Conservation (phyloP, 2,888 invertebrate genomes). For the Dryobota labecula region DNA sequence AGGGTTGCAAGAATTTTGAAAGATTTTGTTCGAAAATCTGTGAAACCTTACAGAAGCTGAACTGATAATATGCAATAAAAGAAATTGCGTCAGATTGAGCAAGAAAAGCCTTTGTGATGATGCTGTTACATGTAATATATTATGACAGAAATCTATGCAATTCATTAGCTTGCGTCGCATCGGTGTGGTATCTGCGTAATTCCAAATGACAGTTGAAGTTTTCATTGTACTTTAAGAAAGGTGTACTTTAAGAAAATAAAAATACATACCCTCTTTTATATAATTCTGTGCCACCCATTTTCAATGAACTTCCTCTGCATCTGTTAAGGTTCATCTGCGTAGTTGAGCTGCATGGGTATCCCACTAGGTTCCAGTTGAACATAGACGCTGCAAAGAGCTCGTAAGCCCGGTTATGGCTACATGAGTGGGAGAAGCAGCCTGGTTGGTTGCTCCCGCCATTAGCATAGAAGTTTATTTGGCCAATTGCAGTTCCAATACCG, state of each 20-base stretch:
- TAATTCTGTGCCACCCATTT: constrained; percentile 72
- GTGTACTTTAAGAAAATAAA: background rate
- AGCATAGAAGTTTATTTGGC: constrained; percentile 96
- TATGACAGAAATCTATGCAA: background rate
- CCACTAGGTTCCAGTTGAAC: constrained; percentile 62
- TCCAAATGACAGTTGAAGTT: background rate
- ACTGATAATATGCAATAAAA: background rate
- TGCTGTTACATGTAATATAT: no score
- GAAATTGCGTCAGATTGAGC: background rate
- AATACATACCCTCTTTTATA: constrained; percentile 73
- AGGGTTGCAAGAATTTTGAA: background rate
- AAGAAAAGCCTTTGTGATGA: background rate
- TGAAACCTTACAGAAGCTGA: background rate
- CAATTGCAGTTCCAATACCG: constrained; percentile 94
- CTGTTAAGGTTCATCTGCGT: constrained; percentile 71
- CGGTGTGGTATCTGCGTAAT: no score
- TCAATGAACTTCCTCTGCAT: constrained; percentile 71
- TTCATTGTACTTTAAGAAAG: background rate
- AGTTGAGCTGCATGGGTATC: constrained; percentile 68
- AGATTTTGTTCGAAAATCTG: background rate
- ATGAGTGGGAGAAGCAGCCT: constrained; percentile 75
- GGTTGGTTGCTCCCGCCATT: constrained; percentile 94
- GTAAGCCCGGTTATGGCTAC: constrained; percentile 78
- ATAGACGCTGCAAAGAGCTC: constrained; percentile 76
- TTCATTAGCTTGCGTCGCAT: background rate